Base-by-base conservation (phyloP, 2,888 invertebrate species). In the Lordiphosa andalusiaca region DNA sequence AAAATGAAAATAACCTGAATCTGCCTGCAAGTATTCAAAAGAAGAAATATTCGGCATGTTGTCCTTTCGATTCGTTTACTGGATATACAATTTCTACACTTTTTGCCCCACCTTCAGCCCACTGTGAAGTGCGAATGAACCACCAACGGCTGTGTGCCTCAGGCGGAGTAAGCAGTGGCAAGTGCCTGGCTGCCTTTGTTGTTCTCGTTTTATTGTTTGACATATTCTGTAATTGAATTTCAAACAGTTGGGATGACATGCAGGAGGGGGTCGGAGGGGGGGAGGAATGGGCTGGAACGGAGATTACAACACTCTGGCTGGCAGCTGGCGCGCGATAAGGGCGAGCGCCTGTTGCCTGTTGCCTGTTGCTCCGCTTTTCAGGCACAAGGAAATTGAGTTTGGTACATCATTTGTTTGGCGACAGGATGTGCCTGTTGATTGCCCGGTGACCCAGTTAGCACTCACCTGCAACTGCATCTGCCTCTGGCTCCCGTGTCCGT, bases 201-300 rank as follows among this genome's bases (percentile, higher is more conserved):
- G 36, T 41, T 53, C 39, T 38, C 16, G 39, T 30, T 37, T 46
- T 50, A 58, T 70, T 85, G 67, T 76, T 85, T 72, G 78, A 81
- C 78, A 78, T 76, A 84, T 85, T 81, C 68, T 81, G 84, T 85
- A 80, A 85, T 80, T 80, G 78, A 85, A 85, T 80, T 77, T 82
- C 59, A 62, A 72, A 62, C 66, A 54, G 48, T 50, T 30, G 30
- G 30, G 56, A 69, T 47, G 48, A 16, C 6, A 4, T 38, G 42
- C 12, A 30, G 56, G 56, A 57, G 53, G 50, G 64, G n/a, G n/a
- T n/a, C n/a, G n/a, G n/a, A n/a, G n/a, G n/a, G n/a, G n/a, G n/a
- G n/a, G n/a, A n/a, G n/a, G n/a, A n/a, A n/a, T n/a, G n/a, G n/a
- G 53, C n/a, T 16, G 13, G 13, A 19, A 36, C 60, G 68, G 52